These are phyloP conservation scores for Perdita meconis DNA, from an alignment of 2,888 invertebrate species.

Conservation along the genomic window DNA sequence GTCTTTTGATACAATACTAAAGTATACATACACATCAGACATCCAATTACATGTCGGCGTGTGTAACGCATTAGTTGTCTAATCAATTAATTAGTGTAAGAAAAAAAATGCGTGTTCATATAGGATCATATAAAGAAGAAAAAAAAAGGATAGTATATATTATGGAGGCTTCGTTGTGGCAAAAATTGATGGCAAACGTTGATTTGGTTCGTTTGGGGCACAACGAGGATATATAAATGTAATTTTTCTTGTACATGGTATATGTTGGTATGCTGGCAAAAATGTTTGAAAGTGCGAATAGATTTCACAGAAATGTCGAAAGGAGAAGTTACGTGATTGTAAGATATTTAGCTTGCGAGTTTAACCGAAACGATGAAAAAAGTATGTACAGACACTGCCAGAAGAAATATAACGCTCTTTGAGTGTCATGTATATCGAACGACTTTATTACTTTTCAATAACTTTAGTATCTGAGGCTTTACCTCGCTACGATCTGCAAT, in stretches of 20 bases:
- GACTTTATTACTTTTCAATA: slow-evolving; percentile 59
- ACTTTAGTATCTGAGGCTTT: slow-evolving; percentile 55
- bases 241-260: slow-evolving; percentile 61
- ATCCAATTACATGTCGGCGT: slow-evolving; percentile 52
- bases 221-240: slow-evolving; percentile 56
- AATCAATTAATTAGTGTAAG: slow-evolving; percentile 70
- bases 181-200: slow-evolving; percentile 48
- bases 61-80: slow-evolving; percentile 59
- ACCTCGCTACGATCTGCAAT: slow-evolving; percentile 60
- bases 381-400: slow-evolving; percentile 69
- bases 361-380: slow-evolving; percentile 49
- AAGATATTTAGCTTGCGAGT: slow-evolving; percentile 58
- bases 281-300: slow-evolving; percentile 56
- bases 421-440: slow-evolving; percentile 62
- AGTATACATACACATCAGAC: slow-evolving; percentile 51
- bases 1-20: slow-evolving; percentile 73
- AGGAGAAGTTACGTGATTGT: slow-evolving; percentile 51
- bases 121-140: slow-evolving; percentile 74
- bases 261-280: slow-evolving; percentile 41
- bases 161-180: slow-evolving; percentile 68
- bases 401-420: slow-evolving; percentile 62
- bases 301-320: slow-evolving; percentile 45
- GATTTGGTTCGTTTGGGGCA: slow-evolving; percentile 51
- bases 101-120: slow-evolving; percentile 77
- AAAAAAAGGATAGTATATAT: slow-evolving; percentile 62